Conservation (phyloP, 1,140 invertebrate species). For the Goniozus legneri region DNA sequence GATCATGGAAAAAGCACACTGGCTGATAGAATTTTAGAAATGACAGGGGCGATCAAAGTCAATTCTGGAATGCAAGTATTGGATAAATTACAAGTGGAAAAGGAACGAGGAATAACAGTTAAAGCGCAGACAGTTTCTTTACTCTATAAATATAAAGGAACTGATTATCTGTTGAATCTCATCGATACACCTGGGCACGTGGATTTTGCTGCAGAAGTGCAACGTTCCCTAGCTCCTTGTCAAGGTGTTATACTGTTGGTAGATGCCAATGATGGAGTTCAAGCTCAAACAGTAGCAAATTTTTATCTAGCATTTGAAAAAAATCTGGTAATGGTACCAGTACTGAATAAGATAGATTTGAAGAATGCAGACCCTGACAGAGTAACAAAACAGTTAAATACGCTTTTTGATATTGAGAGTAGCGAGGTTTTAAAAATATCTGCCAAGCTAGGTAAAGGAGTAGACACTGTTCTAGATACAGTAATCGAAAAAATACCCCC, state of each 20-base stretch:
- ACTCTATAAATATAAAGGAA: slow-evolving; percentile 66
- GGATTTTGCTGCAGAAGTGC: slow-evolving; percentile 97
- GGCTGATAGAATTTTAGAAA: slow-evolving; percentile 87
- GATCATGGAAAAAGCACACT: slow-evolving; percentile 98
- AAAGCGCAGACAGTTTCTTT: slow-evolving; percentile 96
- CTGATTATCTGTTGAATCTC: slow-evolving; percentile 86
- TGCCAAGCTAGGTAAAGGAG: slow-evolving; percentile 83
- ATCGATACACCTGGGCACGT: slow-evolving; percentile 99
- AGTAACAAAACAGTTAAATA: slow-evolving; percentile 75
- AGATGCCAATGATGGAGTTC: slow-evolving; percentile 95
- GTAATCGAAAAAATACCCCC: slow-evolving; percentile 77
- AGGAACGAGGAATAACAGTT: slow-evolving; percentile 95
- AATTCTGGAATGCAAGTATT: slow-evolving; percentile 76
- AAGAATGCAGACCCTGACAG: slow-evolving; percentile 83
- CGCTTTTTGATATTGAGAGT: slow-evolving; percentile 80
- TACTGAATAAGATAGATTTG: slow-evolving; percentile 96
- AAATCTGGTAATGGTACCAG: slow-evolving; percentile 83
- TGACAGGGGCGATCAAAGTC: slow-evolving; percentile 78
- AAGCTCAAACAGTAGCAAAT: slow-evolving; percentile 97
- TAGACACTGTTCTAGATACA: slow-evolving; percentile 71
- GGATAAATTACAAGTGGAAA: slow-evolving; percentile 86
- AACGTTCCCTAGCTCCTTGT: slow-evolving; percentile 83
- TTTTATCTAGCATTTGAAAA: slow-evolving; percentile 87
- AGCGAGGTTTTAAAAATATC: slow-evolving; percentile 72
- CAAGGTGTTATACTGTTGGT: slow-evolving; percentile 93